Base-by-base conservation (phyloP, 1,140 invertebrate species). In the Bombus ignitus region DNA sequence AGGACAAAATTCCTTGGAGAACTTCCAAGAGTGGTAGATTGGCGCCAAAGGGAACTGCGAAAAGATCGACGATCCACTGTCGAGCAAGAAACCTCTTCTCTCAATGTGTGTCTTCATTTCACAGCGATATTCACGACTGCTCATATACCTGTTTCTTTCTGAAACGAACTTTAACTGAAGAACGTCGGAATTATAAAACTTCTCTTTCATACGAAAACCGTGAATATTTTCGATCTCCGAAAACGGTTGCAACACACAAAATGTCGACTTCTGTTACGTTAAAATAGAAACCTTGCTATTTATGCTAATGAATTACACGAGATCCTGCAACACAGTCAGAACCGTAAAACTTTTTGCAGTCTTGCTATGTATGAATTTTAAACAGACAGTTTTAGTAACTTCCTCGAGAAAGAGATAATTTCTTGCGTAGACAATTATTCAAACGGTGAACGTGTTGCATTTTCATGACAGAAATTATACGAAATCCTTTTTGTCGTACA, bases 1-100 rank as follows among this genome's bases (percentile, higher is more conserved):
- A 72, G 77, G 68, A 85, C 83, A 32, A 47, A 80, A n/a, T n/a
- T 72, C 28, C 22, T 85, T 85, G 83, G 83, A 80, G 15, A 72
- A 47, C 39, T 37, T 85, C 83, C 83, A 85, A 85, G 39, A 35
- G 18, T 53, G 68, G 53, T 71, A 37, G 28, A 72, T 80, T 39
- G 53, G 44, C 47, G 83, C 37, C 83, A 53, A 62, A 65, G 53
- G 8, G 75, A 53, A 72, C 25, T 28, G 47, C 32, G 28, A 59
- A 59, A 53, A 28, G 75, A 53, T 53, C 44, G 74, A 47, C 59
- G 74, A 66, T 66, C 59, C 42, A 62, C 35, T 12, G 28, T 44
- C 15, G 35, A 62, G 25, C 66, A 71, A 62, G 25, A 35, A 53
- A 42, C 5, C 39, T 18, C 74, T 72, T 62, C 53, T 72, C 28